A percentile compares a stretch with the other conserved stretches of the same genome.
Evolutionary conservation across 2,888 invertebrate species (phyloP).

Genomic region (Drosophila pegasa): DNA sequence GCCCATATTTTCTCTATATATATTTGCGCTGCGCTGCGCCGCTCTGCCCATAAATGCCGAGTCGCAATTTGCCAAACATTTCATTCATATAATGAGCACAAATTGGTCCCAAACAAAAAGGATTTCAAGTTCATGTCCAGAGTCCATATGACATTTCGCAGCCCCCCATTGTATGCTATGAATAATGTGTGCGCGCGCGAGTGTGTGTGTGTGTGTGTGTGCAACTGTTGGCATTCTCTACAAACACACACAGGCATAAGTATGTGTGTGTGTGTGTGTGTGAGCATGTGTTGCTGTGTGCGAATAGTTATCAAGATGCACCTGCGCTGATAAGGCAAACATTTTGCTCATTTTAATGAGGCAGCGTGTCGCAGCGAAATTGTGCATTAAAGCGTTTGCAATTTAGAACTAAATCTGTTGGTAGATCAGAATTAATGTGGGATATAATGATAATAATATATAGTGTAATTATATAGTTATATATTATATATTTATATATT

Average conservation of each 20-base stretch:
- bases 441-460: neutral
- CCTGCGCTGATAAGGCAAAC: constrained; percentile 58
- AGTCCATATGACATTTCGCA: constrained; percentile 41
- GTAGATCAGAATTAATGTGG: neutral
- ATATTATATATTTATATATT: no score
- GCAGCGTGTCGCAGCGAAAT: constrained; percentile 21
- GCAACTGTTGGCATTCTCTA: constrained; percentile 9
- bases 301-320: constrained; percentile 71
- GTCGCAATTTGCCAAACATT: constrained; percentile 61
- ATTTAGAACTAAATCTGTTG: constrained; percentile 12
- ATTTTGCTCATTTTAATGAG: constrained; percentile 63
- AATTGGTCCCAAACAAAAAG: constrained; percentile 62
- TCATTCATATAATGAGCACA: constrained; percentile 69
- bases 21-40: neutral
- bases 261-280: constrained; percentile 11
- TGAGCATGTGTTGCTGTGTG: constrained; percentile 16
- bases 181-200: constrained; percentile 18
- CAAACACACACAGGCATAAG: neutral
- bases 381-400: constrained; percentile 18
- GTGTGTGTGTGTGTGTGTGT: constrained; percentile 3
- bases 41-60: constrained; percentile 17
- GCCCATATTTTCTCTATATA: neutral
- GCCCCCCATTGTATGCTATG: constrained; percentile 72
- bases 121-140: constrained; percentile 71
- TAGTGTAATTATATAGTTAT: no score